These are phyloP conservation scores for Spea bombifrons DNA, from an alignment of 2,113 vertebrate species.

Conservation along the genomic window DNA sequence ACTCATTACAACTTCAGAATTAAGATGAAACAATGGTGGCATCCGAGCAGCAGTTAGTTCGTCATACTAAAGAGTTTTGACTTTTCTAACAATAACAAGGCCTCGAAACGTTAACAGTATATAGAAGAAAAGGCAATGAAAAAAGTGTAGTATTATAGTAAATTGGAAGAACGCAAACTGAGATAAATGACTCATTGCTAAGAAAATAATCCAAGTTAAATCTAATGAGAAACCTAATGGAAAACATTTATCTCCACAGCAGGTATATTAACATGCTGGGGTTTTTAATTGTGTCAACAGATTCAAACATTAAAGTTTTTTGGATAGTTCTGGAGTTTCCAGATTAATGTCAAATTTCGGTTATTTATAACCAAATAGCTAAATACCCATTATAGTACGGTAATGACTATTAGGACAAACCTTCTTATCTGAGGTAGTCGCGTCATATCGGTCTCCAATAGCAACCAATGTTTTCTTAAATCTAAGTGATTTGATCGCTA, in stretches of 20 bases:
- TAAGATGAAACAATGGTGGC: too few relatives aligned
- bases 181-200: constrained; percentile 55
- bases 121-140: constrained; percentile 13
- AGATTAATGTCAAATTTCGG: constrained; percentile 1
- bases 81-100: constrained; percentile 6
- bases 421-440: not conserved
- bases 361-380: not conserved
- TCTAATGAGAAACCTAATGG: constrained; percentile 58
- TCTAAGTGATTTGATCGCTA: not conserved
- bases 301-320: constrained; percentile 15
- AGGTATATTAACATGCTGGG: constrained; percentile 50
- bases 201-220: constrained; percentile 58
- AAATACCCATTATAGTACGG: not conserved
- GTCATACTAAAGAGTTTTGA: constrained; percentile 16
- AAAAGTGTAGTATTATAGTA: not conserved
- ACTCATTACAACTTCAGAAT: too few relatives aligned
- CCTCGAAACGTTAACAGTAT: constrained; percentile 28
- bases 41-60: too few relatives aligned
- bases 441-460: constrained; percentile 11
- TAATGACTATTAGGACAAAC: not conserved
- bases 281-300: constrained; percentile 45
- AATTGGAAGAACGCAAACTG: constrained; percentile 32
- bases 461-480: not conserved
- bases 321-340: constrained; percentile 26
- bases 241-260: constrained; percentile 55